phyloP scores from a whole-genome alignment of 2,797 vertebrate species.

The Sitta carolinensis region DNA sequence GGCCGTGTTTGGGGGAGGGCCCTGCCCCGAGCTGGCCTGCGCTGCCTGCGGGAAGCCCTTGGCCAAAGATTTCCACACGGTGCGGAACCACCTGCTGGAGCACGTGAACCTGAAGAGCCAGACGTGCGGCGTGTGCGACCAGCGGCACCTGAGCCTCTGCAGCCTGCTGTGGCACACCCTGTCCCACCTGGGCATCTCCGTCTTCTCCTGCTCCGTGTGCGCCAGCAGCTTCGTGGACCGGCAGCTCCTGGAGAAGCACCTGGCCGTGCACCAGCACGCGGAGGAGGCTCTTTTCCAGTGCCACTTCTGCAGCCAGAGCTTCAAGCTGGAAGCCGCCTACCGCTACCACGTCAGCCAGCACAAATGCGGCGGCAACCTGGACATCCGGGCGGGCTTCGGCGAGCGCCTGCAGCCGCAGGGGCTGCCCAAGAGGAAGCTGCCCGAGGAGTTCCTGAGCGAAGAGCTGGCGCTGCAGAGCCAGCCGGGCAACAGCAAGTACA shows the following conservation, averaged over 20 bases:
- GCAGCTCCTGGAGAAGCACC: slow-evolving; percentile 84
- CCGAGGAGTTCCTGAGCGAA: slow-evolving; percentile 80
- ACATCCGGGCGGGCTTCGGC: slow-evolving; percentile 60
- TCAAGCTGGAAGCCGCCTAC: slow-evolving; percentile 85
- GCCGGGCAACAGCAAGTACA: slow-evolving; percentile 83
- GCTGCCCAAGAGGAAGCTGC: slow-evolving; percentile 82
- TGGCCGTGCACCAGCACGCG: slow-evolving; percentile 80
- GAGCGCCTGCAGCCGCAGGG: slow-evolving; percentile 66
- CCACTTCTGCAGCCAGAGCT: slow-evolving; percentile 90
- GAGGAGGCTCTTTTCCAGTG: slow-evolving; percentile 83
- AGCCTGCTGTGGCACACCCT: slow-evolving; percentile 92
- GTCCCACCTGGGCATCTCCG: slow-evolving; percentile 84
- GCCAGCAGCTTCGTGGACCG: slow-evolving; percentile 86
- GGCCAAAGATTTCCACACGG: slow-evolving; percentile 87
- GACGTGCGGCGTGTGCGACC: slow-evolving; percentile 86
- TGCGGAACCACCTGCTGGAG: slow-evolving; percentile 87
- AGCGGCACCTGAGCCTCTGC: slow-evolving; percentile 86
- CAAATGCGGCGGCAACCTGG: slow-evolving; percentile 69
- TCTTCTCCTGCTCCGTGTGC: slow-evolving; percentile 91
- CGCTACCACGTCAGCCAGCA: slow-evolving; percentile 91
- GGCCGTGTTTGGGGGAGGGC: slow-evolving; percentile 60
- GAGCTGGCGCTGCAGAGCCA: slow-evolving; percentile 73
- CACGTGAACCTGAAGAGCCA: slow-evolving; percentile 88
- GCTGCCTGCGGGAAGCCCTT: slow-evolving; percentile 83
- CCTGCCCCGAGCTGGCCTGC: slow-evolving; percentile 81